phyloP scores from a whole-genome alignment of 2,888 invertebrate species.

The Belgica antarctica region DNA sequence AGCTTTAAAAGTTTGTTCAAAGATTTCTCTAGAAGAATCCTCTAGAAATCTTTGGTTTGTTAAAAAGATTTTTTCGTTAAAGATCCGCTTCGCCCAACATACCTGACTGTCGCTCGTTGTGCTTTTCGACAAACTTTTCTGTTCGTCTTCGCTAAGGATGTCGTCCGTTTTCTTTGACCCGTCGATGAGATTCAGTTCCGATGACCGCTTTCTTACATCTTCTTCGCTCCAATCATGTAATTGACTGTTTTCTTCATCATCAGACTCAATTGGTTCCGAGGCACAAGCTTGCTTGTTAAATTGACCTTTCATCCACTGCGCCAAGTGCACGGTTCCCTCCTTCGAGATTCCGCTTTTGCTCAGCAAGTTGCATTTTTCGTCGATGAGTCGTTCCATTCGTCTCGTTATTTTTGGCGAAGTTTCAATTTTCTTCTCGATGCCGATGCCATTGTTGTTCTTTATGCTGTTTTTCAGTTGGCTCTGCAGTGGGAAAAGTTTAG shows the following conservation, averaged over 20 bases:
- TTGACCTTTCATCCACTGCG: slow-evolving; percentile 78
- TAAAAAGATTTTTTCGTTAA: too few relatives aligned
- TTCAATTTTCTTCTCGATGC: slow-evolving; percentile 10
- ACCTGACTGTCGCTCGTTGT: slow-evolving; percentile 78
- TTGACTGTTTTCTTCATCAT: slow-evolving; percentile 52
- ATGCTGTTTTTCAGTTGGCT: background rate
- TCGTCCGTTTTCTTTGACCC: slow-evolving; percentile 57
- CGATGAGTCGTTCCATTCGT: slow-evolving; percentile 62
- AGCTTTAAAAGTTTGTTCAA: too few relatives aligned
- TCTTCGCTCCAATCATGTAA: slow-evolving; percentile 66
- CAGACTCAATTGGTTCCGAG: slow-evolving; percentile 46
- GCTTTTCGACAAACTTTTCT: slow-evolving; percentile 69
- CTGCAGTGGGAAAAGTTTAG: slow-evolving; percentile 15
- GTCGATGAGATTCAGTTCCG: slow-evolving; percentile 64
- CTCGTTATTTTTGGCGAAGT: slow-evolving; percentile 48
- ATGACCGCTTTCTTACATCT: slow-evolving; percentile 67
- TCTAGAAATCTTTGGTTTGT: too few relatives aligned
- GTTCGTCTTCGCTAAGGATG: slow-evolving; percentile 57
- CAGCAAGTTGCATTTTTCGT: slow-evolving; percentile 64
- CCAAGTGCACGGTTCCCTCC: slow-evolving; percentile 71
- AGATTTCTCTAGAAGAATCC: too few relatives aligned
- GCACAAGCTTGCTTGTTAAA: slow-evolving; percentile 59
- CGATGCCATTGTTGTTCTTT: background rate
- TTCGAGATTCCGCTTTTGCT: slow-evolving; percentile 64
- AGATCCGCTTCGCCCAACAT: slow-evolving; percentile 49